Percentiles rank a stretch among this genome's conserved stretches.
phyloP scores from a whole-genome alignment of 2,888 invertebrate species.

The Spialia ferax region DNA sequence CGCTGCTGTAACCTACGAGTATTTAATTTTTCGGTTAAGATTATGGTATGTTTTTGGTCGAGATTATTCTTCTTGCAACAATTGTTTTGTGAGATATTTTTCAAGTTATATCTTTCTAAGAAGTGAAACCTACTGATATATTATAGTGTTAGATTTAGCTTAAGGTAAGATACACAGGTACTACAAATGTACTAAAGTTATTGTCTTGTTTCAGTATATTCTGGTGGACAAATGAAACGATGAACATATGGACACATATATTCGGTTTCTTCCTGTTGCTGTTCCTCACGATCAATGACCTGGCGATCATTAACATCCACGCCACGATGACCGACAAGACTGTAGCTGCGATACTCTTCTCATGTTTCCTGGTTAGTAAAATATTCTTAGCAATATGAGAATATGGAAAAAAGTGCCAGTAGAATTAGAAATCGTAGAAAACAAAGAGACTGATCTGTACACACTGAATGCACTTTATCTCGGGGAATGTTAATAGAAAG shows the following conservation, averaged over 20 bases:
- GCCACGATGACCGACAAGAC: slow-evolving; percentile 94
- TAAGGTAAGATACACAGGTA: background rate
- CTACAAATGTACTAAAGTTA: background rate
- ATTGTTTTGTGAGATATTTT: too few species aligned
- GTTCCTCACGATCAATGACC: slow-evolving; percentile 94
- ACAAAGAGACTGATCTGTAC: too few species aligned
- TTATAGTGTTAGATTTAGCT: background rate
- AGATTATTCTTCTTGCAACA: too few species aligned
- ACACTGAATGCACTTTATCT: too few species aligned
- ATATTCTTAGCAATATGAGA: background rate
- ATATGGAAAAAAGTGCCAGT: too few species aligned
- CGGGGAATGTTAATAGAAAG: too few species aligned
- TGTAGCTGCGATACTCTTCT: slow-evolving; percentile 92
- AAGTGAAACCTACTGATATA: background rate
- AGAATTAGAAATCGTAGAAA: too few species aligned
- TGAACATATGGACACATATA: slow-evolving; percentile 99
- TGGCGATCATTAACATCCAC: slow-evolving; percentile 92
- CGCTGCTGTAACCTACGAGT: too few species aligned
- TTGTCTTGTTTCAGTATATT: slow-evolving; percentile 90
- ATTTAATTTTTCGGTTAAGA: too few species aligned
- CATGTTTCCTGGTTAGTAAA: slow-evolving; percentile 94
- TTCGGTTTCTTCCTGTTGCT: slow-evolving; percentile 95
- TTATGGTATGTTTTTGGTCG: too few species aligned
- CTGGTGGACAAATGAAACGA: slow-evolving; percentile 98
- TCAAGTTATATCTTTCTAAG: too few species aligned